phyloP scores from a whole-genome alignment of 2,888 invertebrate species.

The Polia nebulosa region DNA sequence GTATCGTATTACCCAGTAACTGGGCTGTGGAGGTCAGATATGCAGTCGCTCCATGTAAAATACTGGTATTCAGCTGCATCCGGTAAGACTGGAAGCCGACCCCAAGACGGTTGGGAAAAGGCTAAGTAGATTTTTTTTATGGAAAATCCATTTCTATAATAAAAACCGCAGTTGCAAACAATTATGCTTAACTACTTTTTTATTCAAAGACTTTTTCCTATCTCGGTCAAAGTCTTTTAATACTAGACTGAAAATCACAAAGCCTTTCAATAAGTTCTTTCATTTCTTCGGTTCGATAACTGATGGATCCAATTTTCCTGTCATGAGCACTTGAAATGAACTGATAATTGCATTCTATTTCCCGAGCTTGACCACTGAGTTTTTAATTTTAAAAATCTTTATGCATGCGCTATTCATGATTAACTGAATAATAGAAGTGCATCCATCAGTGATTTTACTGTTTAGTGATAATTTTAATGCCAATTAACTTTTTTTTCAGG shows the following conservation, averaged over 20 bases:
- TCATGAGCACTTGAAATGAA: background rate
- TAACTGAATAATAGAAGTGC: background rate
- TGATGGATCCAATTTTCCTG: background rate
- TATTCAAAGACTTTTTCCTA: background rate
- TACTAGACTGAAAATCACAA: background rate
- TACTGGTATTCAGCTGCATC: too few relatives aligned
- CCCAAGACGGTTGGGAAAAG: too few relatives aligned
- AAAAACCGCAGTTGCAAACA: background rate
- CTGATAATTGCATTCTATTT: too few relatives aligned
- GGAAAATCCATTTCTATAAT: background rate
- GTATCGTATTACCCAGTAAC: too few relatives aligned
- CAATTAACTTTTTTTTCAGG: background rate
- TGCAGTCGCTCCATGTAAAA: too few relatives aligned
- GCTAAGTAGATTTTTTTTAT: too few relatives aligned
- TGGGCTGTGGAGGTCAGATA: too few relatives aligned
- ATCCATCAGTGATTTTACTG: background rate
- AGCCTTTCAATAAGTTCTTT: background rate
- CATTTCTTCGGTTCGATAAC: background rate
- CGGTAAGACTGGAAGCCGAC: too few relatives aligned
- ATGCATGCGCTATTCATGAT: background rate
- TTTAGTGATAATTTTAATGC: background rate
- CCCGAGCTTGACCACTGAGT: too few relatives aligned
- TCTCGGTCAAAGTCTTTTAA: background rate
- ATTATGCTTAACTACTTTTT: background rate
- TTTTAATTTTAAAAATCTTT: background rate